Base-by-base conservation (phyloP, 1,140 invertebrate species). In the Drosophila takahashii region DNA sequence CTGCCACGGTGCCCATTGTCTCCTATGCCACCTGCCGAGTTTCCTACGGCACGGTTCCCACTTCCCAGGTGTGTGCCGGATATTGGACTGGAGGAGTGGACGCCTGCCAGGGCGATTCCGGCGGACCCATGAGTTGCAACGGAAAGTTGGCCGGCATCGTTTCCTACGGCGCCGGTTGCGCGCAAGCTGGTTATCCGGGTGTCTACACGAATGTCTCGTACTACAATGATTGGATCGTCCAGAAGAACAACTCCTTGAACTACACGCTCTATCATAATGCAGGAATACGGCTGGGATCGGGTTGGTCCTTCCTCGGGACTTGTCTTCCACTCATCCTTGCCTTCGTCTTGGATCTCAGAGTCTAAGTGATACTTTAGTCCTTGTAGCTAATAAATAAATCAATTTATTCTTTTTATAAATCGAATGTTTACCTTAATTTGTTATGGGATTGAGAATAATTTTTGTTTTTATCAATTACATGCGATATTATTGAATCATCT, bases 181-280 rank as follows among this genome's bases (percentile, higher is more conserved):
- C 92, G 0, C 50, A 85, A 32, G 78, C 92, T 0, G 90, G 92
- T 0, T 93, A 91, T 70, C 95, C 95, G 2, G 95, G 95, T 2
- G 93, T 95, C 16, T 95, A 95, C 83, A 95, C 95, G 0, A 93
- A 94, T 66, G 94, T 96, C 0, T 93, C 94, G 0, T 60, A 89
- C 4, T 95, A 93, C 69, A 13, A 94, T 1, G 92, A 94, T 34
- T 94, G 94, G 93, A 92, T 94, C 11, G 39, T 65, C n/a, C 11
- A 54, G 29, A 58, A 56, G 37, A 91, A 91, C 15, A 44, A 1
- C 2, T 54, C 84, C 0, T 54, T 91, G 0, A 65, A 91, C 51
- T 91, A 91, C 26, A 50, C 65, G 2, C 9, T 69, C 15, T 91
- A 77, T 32, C 34, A 29, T 2, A 79, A 64, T 26, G 50, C 11